Conservation (phyloP, 2,888 invertebrate genomes). For the Gnatocerus cornutus region DNA sequence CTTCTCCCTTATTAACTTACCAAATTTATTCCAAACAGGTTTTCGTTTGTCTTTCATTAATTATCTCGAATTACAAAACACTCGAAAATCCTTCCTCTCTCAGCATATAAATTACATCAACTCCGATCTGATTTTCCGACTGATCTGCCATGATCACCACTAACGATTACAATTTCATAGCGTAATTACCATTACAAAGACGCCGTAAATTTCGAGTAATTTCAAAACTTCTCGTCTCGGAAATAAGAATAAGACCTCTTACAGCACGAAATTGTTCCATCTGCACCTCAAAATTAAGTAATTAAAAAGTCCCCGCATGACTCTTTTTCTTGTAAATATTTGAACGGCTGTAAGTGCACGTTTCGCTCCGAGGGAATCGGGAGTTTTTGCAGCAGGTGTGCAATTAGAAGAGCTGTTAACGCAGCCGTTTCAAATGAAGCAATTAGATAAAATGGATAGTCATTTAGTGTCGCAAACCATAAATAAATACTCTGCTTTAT, state of each 20-base stretch:
- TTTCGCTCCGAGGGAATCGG: neutral
- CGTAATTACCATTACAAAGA: neutral
- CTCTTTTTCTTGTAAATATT: neutral
- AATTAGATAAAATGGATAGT: too few relatives aligned
- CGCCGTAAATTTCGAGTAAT: neutral
- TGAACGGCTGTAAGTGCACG: too few relatives aligned
- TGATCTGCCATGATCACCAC: neutral
- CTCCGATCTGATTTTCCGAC: neutral
- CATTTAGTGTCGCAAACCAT: too few relatives aligned
- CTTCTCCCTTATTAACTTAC: too few relatives aligned
- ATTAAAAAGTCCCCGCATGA: neutral
- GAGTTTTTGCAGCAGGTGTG: neutral
- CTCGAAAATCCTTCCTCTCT: neutral
- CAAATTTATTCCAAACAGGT: too few relatives aligned
- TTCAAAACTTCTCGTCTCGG: neutral
- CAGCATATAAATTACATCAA: slow-evolving; percentile 4
- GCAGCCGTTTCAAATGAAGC: too few relatives aligned
- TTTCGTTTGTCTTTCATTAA: too few relatives aligned
- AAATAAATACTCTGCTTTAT: too few relatives aligned
- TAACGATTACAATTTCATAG: neutral
- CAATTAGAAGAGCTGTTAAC: too few relatives aligned
- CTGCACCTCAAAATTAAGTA: neutral
- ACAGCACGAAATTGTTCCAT: neutral
- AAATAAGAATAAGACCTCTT: too few relatives aligned
- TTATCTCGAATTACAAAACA: too few relatives aligned